Conservation (phyloP, 2,888 invertebrate genomes). For the Branchipolynoe longqiensis region DNA sequence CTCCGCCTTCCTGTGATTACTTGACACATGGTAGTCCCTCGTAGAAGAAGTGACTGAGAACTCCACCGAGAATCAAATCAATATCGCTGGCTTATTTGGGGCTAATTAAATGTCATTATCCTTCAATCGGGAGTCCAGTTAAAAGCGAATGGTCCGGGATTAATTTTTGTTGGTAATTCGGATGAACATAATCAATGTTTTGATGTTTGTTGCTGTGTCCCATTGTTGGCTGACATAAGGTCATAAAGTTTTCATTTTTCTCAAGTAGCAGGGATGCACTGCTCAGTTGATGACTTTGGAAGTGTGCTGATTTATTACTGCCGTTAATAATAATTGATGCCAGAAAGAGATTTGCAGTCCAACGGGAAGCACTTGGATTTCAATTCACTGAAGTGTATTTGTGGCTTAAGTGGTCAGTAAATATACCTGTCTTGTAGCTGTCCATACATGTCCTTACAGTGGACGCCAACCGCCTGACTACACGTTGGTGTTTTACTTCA, state of each 20-base stretch:
- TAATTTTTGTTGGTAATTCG: constrained; percentile 45
- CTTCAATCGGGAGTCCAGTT: constrained; percentile 38
- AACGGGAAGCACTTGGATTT: no score
- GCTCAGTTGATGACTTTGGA: no score
- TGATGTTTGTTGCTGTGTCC: not conserved
- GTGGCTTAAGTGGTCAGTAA: no score
- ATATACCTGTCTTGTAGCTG: no score
- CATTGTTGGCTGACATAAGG: constrained; percentile 3
- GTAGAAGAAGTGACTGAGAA: constrained; percentile 11
- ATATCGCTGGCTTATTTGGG: constrained; percentile 26
- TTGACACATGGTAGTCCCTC: constrained; percentile 33
- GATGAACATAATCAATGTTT: constrained; percentile 42
- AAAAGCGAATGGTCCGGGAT: constrained; percentile 22
- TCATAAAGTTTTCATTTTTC: not conserved
- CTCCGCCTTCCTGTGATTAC: constrained; percentile 23
- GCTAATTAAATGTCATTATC: constrained; percentile 51
- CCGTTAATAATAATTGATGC: no score
- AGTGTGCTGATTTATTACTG: no score
- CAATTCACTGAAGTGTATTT: no score
- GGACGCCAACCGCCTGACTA: no score
- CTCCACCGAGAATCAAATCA: constrained; percentile 13
- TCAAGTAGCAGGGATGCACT: not conserved
- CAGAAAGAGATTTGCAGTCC: no score
- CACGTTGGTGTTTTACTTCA: no score
- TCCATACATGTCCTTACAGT: no score